Conservation (phyloP, 2,113 vertebrate species). For the Struthio camelus region DNA sequence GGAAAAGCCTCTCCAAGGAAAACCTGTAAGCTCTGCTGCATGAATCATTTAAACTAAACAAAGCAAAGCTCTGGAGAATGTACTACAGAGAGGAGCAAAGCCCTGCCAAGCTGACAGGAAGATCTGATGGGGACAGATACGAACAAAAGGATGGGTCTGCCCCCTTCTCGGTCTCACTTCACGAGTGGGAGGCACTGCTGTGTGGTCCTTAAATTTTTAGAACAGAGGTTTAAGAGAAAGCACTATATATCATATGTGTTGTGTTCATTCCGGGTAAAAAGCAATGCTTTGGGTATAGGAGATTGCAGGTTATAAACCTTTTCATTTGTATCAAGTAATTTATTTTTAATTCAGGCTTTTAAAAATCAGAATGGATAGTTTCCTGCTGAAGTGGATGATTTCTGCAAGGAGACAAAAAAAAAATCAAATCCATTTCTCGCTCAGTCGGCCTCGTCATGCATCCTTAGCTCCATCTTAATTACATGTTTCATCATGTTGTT, state of each 20-base stretch:
- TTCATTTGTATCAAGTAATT: constrained; percentile 46
- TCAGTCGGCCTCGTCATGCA: constrained; percentile 66
- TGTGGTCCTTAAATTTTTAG: background rate
- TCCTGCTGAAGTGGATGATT: constrained; percentile 61
- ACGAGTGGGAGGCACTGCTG: background rate
- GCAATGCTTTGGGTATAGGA: constrained; percentile 8
- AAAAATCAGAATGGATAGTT: constrained; percentile 33
- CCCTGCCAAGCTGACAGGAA: background rate
- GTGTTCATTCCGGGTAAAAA: constrained; percentile 30
- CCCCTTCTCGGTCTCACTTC: background rate
- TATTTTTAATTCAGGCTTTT: constrained; percentile 61
- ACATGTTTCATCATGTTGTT: constrained; percentile 67
- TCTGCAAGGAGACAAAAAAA: constrained; percentile 67
- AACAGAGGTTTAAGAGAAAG: background rate
- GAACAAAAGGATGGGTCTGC: background rate
- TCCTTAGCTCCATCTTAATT: constrained; percentile 72
- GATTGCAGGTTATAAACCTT: constrained; percentile 52
- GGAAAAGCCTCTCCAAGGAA: constrained; percentile 32
- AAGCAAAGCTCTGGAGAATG: constrained; percentile 9
- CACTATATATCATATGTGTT: background rate
- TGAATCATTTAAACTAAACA: constrained; percentile 60
- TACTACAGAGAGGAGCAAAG: background rate
- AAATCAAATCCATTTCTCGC: constrained; percentile 64
- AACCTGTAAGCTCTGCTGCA: constrained; percentile 41
- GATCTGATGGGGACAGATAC: background rate